Evolutionary conservation across 2,113 vertebrate genomes (phyloP).

Genomic region (Psephotus haematonotus): DNA sequence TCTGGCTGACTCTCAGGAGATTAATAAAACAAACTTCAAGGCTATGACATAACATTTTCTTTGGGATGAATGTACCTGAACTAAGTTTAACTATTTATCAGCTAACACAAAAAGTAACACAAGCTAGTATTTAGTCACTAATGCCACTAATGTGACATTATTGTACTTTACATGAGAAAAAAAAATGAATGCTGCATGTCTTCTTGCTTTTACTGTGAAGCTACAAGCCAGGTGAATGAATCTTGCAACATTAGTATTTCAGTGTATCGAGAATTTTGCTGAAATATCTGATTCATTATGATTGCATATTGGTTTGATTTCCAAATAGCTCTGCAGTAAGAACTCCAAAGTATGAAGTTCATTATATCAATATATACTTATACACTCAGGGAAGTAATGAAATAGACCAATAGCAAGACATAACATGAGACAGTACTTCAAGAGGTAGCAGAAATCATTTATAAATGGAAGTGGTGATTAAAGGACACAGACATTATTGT

Average conservation of each 20-base stretch:
- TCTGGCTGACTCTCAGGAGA: background rate
- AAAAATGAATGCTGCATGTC: background rate
- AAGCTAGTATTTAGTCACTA: background rate
- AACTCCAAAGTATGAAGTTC: background rate
- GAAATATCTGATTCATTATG: constrained; percentile 54
- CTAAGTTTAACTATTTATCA: background rate
- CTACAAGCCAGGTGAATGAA: background rate
- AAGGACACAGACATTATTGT: constrained; percentile 38
- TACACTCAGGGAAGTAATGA: constrained; percentile 22
- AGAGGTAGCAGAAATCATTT: constrained; percentile 49
- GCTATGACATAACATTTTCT: background rate
- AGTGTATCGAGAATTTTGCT: constrained; percentile 26
- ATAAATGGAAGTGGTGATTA: constrained; percentile 34
- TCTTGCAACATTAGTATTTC: background rate
- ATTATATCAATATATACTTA: constrained; percentile 44
- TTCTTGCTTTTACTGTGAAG: background rate
- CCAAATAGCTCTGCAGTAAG: constrained; percentile 40
- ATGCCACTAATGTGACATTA: background rate
- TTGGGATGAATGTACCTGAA: background rate
- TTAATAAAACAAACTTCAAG: background rate
- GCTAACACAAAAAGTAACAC: background rate
- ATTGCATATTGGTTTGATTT: constrained; percentile 41
- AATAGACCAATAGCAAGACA: constrained; percentile 18
- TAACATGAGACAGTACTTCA: constrained; percentile 51
- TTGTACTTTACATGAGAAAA: background rate